Evolutionary conservation across 2,113 vertebrate species (phyloP).

Genomic region (Eretmochelys imbricata): DNA sequence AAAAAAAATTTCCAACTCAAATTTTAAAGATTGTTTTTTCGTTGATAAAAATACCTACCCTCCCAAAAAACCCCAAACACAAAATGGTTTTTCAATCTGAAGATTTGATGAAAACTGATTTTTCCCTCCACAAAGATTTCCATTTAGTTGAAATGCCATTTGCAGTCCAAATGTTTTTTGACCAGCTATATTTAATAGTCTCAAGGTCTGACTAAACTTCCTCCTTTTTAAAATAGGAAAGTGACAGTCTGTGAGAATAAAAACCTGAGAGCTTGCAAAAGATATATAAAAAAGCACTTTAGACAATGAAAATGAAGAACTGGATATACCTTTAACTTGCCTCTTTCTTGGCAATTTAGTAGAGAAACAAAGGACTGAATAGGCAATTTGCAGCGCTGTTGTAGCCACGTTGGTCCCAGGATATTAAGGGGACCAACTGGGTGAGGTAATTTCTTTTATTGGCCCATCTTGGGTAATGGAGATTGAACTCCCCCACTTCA

Average conservation of each 20-base stretch:
- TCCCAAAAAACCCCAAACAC: not conserved
- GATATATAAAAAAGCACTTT: not conserved
- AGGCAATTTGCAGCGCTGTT: no score
- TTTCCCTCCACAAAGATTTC: not conserved
- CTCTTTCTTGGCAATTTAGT: not conserved
- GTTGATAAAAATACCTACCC: not conserved
- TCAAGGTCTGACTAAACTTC: not conserved
- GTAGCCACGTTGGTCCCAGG: no score
- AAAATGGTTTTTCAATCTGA: not conserved
- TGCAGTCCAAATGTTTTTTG: fast-evolving
- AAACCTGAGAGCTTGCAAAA: not conserved
- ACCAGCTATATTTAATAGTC: not conserved
- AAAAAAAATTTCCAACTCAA: not conserved
- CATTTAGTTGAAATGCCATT: not conserved
- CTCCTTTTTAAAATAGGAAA: not conserved
- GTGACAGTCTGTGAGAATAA: not conserved
- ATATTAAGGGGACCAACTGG: no score
- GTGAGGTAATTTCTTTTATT: no score
- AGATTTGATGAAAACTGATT: not conserved
- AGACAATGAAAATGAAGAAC: not conserved
- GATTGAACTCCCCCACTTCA: not conserved
- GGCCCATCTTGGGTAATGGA: not conserved
- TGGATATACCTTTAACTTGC: not conserved
- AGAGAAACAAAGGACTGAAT: not conserved
- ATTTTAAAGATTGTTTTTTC: not conserved